These are phyloP conservation scores for Synergus gifuensis DNA, from an alignment of 2,888 invertebrate genomes.

Conservation along the genomic window DNA sequence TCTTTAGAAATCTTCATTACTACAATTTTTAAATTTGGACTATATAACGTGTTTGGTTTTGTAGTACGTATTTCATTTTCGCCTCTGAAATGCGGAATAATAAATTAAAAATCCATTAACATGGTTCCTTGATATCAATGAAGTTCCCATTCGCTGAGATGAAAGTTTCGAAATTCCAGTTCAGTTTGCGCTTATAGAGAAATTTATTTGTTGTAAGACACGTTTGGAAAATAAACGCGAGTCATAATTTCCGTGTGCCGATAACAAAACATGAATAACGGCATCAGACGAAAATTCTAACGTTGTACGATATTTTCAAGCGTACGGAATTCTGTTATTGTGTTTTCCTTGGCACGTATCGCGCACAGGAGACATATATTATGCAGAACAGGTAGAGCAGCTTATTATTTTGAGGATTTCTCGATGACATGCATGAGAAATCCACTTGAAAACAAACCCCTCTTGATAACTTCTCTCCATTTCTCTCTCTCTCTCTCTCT, in stretches of 20 bases:
- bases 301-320: slow-evolving; percentile 15
- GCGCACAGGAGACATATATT: background rate
- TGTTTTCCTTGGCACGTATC: background rate
- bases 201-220: slow-evolving; percentile 28
- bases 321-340: background rate
- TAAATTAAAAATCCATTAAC: too few relatives aligned
- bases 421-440: slow-evolving; percentile 1
- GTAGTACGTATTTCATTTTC: too few relatives aligned
- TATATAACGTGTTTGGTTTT: too few relatives aligned
- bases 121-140: background rate
- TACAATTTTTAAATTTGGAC: too few relatives aligned
- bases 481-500: slow-evolving; percentile 9
- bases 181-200: background rate
- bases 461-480: background rate
- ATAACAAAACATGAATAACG: slow-evolving; percentile 35
- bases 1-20: too few relatives aligned
- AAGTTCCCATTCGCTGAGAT: slow-evolving; percentile 14
- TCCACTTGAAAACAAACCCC: slow-evolving; percentile 28
- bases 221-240: slow-evolving; percentile 36
- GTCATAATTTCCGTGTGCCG: slow-evolving; percentile 27
- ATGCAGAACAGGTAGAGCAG: background rate
- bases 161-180: slow-evolving; percentile 21
- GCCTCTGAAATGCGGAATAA: too few relatives aligned
- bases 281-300: slow-evolving; percentile 5
- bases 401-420: slow-evolving; percentile 28